Conservation (phyloP, 92 coral and sea anemone species). For the Palythoa grandiflora region DNA sequence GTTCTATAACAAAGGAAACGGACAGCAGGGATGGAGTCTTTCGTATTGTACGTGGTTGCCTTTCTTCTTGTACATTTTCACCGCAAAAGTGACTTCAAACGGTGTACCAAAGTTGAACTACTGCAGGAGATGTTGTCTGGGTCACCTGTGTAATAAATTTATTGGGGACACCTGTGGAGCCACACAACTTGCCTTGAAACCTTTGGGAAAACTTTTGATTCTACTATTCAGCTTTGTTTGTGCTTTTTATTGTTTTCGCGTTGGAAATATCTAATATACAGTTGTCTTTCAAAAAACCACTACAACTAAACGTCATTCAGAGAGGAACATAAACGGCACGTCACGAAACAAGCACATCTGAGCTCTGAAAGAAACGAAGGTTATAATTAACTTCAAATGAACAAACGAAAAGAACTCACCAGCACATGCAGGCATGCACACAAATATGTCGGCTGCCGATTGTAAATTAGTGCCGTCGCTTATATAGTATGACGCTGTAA, state of each 20-base stretch:
- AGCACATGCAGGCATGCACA: too few species aligned
- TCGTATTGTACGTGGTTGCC: constrained; percentile 20
- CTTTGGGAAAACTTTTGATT: background rate
- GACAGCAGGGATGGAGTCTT: background rate
- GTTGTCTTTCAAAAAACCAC: too few species aligned
- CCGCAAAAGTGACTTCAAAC: constrained; percentile 21
- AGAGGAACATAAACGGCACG: too few species aligned
- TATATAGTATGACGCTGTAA: too few species aligned
- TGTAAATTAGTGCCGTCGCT: too few species aligned
- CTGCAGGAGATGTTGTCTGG: constrained; percentile 42
- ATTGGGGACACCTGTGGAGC: constrained; percentile 29
- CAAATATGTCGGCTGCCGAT: too few species aligned
- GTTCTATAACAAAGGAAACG: constrained; percentile 20
- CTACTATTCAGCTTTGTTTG: background rate
- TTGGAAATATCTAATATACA: too few species aligned
- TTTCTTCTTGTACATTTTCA: background rate
- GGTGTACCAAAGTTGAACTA: constrained; percentile 8
- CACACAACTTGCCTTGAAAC: background rate
- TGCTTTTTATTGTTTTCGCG: background rate
- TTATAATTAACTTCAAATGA: too few species aligned
- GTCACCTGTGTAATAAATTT: constrained; percentile 22
- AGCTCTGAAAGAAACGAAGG: too few species aligned
- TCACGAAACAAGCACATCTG: too few species aligned
- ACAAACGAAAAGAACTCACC: too few species aligned
- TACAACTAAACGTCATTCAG: too few species aligned